phyloP scores from a whole-genome alignment of 1,140 invertebrate genomes.

The Ruditapes philippinarum region DNA sequence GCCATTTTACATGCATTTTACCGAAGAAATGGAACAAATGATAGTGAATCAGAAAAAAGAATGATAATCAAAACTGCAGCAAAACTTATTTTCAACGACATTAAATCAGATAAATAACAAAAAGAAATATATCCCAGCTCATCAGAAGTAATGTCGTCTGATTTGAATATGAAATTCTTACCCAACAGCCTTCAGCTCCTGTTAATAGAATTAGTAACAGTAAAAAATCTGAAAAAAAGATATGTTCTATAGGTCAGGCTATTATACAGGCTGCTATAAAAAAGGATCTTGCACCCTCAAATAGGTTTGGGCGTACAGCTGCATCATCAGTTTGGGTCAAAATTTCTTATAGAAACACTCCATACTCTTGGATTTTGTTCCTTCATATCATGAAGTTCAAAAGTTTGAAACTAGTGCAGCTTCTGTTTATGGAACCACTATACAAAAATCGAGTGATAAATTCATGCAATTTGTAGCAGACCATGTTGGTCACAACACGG shows the following conservation, averaged over 20 bases:
- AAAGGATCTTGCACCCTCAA: conserved; percentile 63
- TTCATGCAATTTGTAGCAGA: conserved; percentile 63
- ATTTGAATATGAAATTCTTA: neutral
- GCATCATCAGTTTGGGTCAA: conserved; percentile 11
- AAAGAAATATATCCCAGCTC: neutral
- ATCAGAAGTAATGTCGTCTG: neutral
- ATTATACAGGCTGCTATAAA: conserved; percentile 70
- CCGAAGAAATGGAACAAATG: neutral
- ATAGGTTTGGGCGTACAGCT: conserved; percentile 68
- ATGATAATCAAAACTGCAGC: neutral
- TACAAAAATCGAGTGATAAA: neutral
- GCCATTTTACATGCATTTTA: neutral
- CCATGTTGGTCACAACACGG: conserved; percentile 71
- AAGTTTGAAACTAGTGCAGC: conserved; percentile 50
- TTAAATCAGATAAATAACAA: neutral
- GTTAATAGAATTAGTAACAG: too few species aligned
- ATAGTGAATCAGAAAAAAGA: neutral
- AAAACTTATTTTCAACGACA: neutral
- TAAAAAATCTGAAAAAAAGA: too few species aligned
- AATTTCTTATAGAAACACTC: neutral
- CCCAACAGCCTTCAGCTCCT: neutral
- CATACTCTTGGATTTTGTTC: neutral
- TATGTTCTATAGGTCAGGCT: conserved; percentile 68
- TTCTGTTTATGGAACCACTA: conserved; percentile 34
- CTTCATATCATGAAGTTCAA: neutral